A percentile compares a stretch with the other conserved stretches of the same genome.
phyloP scores from a whole-genome alignment of 1,140 invertebrate genomes.

The Macrobrachium rosenbergii region DNA sequence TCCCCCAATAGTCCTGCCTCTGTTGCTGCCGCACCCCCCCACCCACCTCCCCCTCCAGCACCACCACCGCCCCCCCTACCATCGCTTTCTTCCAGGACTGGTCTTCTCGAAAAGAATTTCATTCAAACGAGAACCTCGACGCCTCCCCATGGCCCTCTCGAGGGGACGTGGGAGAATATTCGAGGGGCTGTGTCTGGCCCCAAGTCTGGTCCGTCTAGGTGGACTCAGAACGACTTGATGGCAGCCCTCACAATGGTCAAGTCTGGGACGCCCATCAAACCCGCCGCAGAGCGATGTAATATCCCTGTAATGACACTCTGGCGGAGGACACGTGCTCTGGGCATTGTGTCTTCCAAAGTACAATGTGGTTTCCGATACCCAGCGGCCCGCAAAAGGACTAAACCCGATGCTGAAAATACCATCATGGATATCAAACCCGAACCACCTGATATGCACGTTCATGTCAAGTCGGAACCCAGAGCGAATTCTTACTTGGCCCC shows the following conservation, averaged over 20 bases:
- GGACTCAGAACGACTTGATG: slow-evolving; percentile 66
- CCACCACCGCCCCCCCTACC: slow-evolving; percentile 12
- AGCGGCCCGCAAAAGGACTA: slow-evolving; percentile 45
- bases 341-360: slow-evolving; percentile 65
- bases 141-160: neutral
- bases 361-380: slow-evolving; percentile 58
- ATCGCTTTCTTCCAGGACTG: slow-evolving; percentile 10
- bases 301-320: slow-evolving; percentile 68
- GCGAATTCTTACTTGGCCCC: too few species aligned
- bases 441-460: too few species aligned
- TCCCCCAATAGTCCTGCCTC: slow-evolving; percentile 27
- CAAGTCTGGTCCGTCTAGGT: slow-evolving; percentile 64
- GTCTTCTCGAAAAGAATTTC: neutral
- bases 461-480: too few species aligned
- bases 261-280: slow-evolving; percentile 66
- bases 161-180: slow-evolving; percentile 55
- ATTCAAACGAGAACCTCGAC: neutral
- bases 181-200: slow-evolving; percentile 63
- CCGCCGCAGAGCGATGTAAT: slow-evolving; percentile 65
- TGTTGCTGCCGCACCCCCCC: slow-evolving; percentile 9
- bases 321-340: slow-evolving; percentile 66
- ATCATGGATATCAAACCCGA: too few species aligned
- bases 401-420: slow-evolving; percentile 50
- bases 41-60: neutral
- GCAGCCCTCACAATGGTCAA: slow-evolving; percentile 66